These are phyloP conservation scores for Axis porcinus DNA, from an alignment of 2,113 vertebrate genomes.

Conservation along the genomic window DNA sequence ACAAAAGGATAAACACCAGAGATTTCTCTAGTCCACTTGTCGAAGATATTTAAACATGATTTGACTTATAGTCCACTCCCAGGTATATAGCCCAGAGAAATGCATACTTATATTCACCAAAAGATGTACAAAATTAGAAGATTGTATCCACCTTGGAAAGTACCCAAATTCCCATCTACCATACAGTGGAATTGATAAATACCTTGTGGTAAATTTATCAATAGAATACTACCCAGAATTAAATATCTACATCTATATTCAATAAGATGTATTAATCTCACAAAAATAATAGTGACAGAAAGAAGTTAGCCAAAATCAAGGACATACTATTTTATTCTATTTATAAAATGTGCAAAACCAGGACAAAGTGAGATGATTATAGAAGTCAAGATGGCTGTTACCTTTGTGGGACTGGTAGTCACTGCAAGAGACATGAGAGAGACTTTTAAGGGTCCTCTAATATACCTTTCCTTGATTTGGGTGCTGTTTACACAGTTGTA, in stretches of 20 bases:
- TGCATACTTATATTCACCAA: neutral
- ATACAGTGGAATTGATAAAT: neutral
- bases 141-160: neutral
- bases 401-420: neutral
- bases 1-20: neutral
- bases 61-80: neutral
- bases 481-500: neutral
- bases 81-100: neutral
- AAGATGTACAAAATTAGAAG: neutral
- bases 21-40: neutral
- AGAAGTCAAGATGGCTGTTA: neutral
- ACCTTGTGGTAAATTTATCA: neutral
- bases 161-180: neutral
- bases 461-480: neutral
- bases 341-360: neutral
- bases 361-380: neutral
- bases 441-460: neutral
- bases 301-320: neutral
- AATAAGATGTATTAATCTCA: neutral
- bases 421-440: neutral
- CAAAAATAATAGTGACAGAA: neutral
- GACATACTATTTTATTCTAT: neutral
- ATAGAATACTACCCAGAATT: neutral
- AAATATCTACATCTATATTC: neutral
- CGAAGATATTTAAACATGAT: conserved; percentile 20